phyloP scores from a whole-genome alignment of 1,140 invertebrate genomes.

The Littorina saxatilis region DNA sequence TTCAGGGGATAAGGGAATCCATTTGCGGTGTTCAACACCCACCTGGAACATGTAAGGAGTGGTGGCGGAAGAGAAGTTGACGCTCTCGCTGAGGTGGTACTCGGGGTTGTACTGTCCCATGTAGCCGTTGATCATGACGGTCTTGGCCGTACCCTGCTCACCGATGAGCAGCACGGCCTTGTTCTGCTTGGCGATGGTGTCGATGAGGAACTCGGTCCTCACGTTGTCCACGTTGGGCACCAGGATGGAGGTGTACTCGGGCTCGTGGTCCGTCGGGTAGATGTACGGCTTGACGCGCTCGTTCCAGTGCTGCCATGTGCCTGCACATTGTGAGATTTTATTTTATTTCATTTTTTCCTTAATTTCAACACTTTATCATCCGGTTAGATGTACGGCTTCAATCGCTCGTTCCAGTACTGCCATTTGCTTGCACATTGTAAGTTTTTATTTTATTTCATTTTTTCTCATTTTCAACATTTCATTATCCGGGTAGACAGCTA shows the following conservation, averaged over 20 bases:
- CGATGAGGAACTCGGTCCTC: conserved; percentile 92
- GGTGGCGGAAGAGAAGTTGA: conserved; percentile 97
- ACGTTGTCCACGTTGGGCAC: conserved; percentile 97
- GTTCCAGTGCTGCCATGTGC: conserved; percentile 93
- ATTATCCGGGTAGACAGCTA: too few relatives aligned
- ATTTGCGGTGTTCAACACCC: too few relatives aligned
- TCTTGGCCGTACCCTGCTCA: conserved; percentile 97
- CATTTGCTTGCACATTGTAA: too few relatives aligned
- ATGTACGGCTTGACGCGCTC: conserved; percentile 87
- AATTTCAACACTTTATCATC: too few relatives aligned
- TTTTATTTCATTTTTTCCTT: too few relatives aligned
- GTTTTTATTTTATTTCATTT: too few relatives aligned
- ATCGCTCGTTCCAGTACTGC: too few relatives aligned
- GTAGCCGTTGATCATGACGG: conserved; percentile 96
- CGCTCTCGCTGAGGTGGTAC: conserved; percentile 87
- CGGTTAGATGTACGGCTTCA: too few relatives aligned
- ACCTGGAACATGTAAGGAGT: conserved; percentile 82
- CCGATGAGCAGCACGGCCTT: conserved; percentile 90
- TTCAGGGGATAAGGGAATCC: too few relatives aligned
- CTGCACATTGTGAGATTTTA: conserved; percentile 76
- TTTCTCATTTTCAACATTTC: too few relatives aligned
- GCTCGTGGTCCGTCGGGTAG: conserved; percentile 91
- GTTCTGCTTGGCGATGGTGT: conserved; percentile 91
- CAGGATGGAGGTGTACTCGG: conserved; percentile 93
- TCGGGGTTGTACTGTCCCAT: conserved; percentile 95